Evolutionary conservation across 2,113 vertebrate genomes (phyloP).

Genomic region (Pelvicachromis taeniatus): DNA sequence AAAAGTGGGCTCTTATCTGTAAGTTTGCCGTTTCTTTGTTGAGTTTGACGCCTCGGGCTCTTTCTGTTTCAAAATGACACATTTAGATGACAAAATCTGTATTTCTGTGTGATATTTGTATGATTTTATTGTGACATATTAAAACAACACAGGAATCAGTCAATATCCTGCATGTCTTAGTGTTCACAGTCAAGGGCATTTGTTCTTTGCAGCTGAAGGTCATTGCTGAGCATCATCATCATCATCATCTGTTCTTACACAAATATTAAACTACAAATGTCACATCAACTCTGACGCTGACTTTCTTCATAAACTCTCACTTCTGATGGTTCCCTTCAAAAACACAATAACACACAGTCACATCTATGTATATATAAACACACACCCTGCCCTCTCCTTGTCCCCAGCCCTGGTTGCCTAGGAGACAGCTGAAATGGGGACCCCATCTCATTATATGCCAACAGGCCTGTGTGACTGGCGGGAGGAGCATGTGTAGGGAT

Average conservation of each 20-base stretch:
- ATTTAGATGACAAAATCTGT: neutral
- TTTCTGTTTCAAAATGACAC: neutral
- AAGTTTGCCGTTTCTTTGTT: neutral
- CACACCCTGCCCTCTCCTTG: slow-evolving; percentile 61
- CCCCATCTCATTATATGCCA: slow-evolving; percentile 53
- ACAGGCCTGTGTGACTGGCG: slow-evolving; percentile 28
- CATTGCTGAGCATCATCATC: neutral
- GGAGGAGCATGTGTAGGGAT: neutral
- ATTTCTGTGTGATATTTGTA: neutral
- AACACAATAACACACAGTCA: neutral
- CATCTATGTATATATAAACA: neutral
- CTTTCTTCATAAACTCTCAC: slow-evolving; percentile 9
- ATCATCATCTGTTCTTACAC: neutral
- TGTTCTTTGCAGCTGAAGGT: slow-evolving; percentile 31
- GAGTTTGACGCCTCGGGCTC: neutral
- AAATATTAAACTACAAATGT: neutral
- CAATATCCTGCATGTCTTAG: neutral
- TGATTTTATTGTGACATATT: neutral
- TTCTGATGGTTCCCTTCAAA: slow-evolving; percentile 23
- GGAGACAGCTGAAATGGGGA: slow-evolving; percentile 65
- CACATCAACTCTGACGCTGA: neutral
- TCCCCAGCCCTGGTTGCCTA: slow-evolving; percentile 63
- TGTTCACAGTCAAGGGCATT: slow-evolving; percentile 23
- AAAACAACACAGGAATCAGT: neutral
- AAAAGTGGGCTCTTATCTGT: neutral